phyloP scores from a whole-genome alignment of 2,113 vertebrate species.

The Atherinomorus stipes region DNA sequence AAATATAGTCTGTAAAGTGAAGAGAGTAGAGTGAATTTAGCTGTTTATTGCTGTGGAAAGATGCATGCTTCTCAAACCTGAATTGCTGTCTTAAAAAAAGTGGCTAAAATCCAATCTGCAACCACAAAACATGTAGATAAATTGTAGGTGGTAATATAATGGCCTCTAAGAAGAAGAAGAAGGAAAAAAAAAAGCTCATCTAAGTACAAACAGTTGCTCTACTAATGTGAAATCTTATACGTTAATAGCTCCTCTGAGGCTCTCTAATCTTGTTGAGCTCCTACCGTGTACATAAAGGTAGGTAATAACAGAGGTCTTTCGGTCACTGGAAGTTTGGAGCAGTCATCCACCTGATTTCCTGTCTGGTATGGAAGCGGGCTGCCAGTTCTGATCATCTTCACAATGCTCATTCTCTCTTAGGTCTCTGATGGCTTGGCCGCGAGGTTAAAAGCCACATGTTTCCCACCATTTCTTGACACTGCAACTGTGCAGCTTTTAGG shows the following conservation, averaged over 20 bases:
- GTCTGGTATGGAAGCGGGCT: constrained; percentile 56
- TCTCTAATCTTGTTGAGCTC: constrained; percentile 50
- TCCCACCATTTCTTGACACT: constrained; percentile 60
- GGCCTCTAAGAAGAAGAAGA: too few species aligned
- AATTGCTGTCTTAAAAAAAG: neutral
- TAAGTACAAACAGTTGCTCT: constrained; percentile 22
- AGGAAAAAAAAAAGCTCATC: neutral
- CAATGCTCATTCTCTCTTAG: constrained; percentile 51
- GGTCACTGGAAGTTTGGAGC: constrained; percentile 32
- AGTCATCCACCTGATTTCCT: constrained; percentile 68
- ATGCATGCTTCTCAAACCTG: neutral
- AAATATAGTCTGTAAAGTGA: constrained; percentile 21
- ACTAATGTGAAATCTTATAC: constrained; percentile 44
- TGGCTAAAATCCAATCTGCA: neutral
- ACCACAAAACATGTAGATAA: neutral
- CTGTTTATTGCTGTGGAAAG: constrained; percentile 8
- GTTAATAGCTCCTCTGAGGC: constrained; percentile 21
- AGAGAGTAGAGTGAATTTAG: constrained; percentile 3
- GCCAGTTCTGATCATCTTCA: constrained; percentile 60
- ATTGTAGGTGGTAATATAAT: neutral
- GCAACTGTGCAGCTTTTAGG: constrained; percentile 26
- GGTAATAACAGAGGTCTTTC: constrained; percentile 48
- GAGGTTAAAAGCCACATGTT: constrained; percentile 70
- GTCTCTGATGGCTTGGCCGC: constrained; percentile 28
- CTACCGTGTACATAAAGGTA: constrained; percentile 54